phyloP scores from a whole-genome alignment of 2,113 vertebrate genomes.

The Spea multiplicata region DNA sequence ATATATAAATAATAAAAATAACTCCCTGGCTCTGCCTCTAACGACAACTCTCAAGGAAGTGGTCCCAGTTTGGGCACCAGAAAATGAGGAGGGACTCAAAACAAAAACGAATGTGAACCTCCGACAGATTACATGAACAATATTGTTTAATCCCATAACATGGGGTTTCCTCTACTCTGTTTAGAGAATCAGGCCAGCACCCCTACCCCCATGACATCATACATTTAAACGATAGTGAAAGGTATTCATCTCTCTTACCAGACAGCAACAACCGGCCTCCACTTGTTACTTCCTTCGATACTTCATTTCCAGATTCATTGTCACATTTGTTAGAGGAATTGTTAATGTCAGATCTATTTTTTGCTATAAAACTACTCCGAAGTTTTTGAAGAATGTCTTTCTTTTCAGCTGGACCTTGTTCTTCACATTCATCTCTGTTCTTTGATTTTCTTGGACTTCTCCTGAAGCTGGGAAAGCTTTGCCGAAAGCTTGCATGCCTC shows the following conservation, averaged over 20 bases:
- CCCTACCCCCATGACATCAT: neutral
- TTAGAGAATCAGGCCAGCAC: no score
- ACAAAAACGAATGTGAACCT: no score
- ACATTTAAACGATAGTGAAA: neutral
- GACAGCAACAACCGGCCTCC: slow-evolving; percentile 8
- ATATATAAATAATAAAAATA: no score
- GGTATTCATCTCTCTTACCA: slow-evolving; percentile 9
- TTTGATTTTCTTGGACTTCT: neutral
- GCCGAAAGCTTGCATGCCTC: neutral
- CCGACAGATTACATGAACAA: no score
- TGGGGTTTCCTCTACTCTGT: no score
- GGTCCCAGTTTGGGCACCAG: no score
- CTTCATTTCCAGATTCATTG: neutral
- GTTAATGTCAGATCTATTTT: slow-evolving; percentile 5
- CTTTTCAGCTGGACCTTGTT: neutral
- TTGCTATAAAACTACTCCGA: neutral
- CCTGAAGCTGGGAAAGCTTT: neutral
- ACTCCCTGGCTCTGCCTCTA: no score
- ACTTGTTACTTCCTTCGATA: neutral
- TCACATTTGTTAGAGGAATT: neutral
- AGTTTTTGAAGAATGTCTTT: neutral
- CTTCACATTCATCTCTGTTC: neutral
- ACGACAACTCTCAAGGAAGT: no score
- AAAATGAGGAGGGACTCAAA: no score
- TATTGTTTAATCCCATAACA: no score